Conservation (phyloP, 2,797 vertebrate species). For the Cyprinella venusta region DNA sequence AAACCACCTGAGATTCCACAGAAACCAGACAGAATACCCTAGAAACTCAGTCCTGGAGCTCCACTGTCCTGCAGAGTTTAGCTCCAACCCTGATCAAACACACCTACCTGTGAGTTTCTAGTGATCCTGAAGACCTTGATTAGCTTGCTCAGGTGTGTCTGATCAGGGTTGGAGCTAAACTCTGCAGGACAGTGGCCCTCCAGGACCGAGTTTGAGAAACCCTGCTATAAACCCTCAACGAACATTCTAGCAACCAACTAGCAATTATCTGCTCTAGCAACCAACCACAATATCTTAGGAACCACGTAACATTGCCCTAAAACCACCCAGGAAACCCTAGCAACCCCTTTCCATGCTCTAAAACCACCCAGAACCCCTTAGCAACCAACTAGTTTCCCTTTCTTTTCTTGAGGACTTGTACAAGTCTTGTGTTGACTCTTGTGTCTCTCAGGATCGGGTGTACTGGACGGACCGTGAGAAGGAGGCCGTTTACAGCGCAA, state of each 20-base stretch:
- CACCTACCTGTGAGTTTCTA: no score
- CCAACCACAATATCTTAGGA: no score
- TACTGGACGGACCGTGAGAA: constrained; percentile 98
- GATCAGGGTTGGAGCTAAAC: no score
- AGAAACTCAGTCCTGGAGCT: no score
- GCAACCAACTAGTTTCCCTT: neutral
- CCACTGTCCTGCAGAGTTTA: no score
- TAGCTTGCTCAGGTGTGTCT: no score
- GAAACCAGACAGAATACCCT: neutral
- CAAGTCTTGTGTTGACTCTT: neutral
- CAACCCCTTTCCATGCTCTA: neutral
- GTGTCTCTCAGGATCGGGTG: constrained; percentile 86
- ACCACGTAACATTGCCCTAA: neutral
- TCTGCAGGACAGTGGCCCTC: no score
- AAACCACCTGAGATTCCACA: neutral
- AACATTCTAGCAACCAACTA: neutral
- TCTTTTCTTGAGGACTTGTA: neutral
- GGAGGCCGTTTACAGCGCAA: constrained; percentile 93
- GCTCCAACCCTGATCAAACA: no score
- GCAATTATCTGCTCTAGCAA: neutral
- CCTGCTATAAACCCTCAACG: neutral
- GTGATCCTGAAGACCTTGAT: no score
- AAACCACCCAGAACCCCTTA: neutral
- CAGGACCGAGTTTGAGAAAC: no score
- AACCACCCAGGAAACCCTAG: neutral